A percentile compares a stretch with the other conserved stretches of the same genome.
These are phyloP conservation scores for Zaprionus ornatus DNA, from an alignment of 1,140 invertebrate genomes.

Conservation along the genomic window DNA sequence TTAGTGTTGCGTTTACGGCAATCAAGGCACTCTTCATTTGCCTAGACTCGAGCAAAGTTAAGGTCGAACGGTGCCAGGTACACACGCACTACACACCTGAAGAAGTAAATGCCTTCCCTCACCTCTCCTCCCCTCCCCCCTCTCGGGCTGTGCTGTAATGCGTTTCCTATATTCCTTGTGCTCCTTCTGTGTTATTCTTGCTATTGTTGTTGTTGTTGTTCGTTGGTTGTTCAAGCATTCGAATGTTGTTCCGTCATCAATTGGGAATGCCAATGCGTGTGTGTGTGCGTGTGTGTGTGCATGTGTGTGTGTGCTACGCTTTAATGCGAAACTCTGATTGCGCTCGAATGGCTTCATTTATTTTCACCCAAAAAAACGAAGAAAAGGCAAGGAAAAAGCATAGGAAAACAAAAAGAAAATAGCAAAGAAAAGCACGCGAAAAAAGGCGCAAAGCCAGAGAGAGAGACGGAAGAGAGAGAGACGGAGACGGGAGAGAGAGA, in stretches of 20 bases:
- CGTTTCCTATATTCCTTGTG: slow-evolving; percentile 46
- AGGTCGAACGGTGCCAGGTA: slow-evolving; percentile 4
- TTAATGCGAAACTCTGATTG: slow-evolving; percentile 80
- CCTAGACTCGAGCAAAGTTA: background rate
- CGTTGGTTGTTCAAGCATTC: slow-evolving; percentile 4
- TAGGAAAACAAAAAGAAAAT: slow-evolving; percentile 23
- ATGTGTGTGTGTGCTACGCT: slow-evolving; percentile 48
- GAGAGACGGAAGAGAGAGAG: slow-evolving; percentile 28
- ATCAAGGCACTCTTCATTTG: slow-evolving; percentile 23
- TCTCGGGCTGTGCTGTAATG: slow-evolving; percentile 11
- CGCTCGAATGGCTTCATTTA: slow-evolving; percentile 81
- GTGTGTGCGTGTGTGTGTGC: slow-evolving; percentile 29
- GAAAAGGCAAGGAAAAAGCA: slow-evolving; percentile 17
- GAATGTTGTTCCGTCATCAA: slow-evolving; percentile 55
- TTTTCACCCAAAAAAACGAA: slow-evolving; percentile 44
- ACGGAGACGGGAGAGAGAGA: too few species aligned
- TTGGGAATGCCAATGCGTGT: slow-evolving; percentile 60
- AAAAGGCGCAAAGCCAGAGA: slow-evolving; percentile 39
- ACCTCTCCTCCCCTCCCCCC: background rate
- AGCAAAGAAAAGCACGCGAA: slow-evolving; percentile 17
- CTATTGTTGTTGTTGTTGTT: background rate
- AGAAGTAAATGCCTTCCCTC: background rate
- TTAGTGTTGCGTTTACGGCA: slow-evolving; percentile 32
- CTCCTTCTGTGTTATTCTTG: too few species aligned
- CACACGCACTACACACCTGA: slow-evolving; percentile 6